Evolutionary conservation across 2,888 invertebrate species (phyloP).

Genomic region (Drosophila mimetica): DNA sequence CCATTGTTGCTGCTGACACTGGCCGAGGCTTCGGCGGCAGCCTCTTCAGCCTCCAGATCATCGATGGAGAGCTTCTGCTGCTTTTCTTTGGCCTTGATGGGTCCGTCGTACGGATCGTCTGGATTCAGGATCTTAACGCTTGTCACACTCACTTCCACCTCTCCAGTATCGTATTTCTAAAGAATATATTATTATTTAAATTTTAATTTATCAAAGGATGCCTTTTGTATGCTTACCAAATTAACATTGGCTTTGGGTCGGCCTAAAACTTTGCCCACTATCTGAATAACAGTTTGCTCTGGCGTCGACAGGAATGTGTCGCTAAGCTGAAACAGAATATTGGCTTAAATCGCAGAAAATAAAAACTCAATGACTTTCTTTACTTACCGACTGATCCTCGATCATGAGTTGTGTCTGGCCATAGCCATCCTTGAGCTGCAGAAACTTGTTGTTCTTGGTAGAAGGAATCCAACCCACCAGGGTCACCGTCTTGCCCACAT

Average conservation of each 20-base stretch:
- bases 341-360: too few relatives aligned
- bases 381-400: slow-evolving; percentile 80
- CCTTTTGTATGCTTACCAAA: slow-evolving; percentile 63
- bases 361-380: too few relatives aligned
- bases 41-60: slow-evolving; percentile 71
- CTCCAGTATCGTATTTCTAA: slow-evolving; percentile 86
- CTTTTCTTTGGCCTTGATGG: slow-evolving; percentile 81
- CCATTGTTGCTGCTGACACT: slow-evolving; percentile 51
- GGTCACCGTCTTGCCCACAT: slow-evolving; percentile 81
- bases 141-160: slow-evolving; percentile 86
- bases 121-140: slow-evolving; percentile 85
- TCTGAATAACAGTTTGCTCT: slow-evolving; percentile 81
- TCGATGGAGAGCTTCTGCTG: slow-evolving; percentile 79
- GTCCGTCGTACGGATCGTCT: slow-evolving; percentile 83
- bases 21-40: slow-evolving; percentile 36
- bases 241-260: slow-evolving; percentile 83
- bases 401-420: slow-evolving; percentile 84
- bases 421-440: slow-evolving; percentile 84
- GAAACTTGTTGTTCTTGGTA: slow-evolving; percentile 82
- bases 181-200: neutral
- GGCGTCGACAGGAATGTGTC: slow-evolving; percentile 77
- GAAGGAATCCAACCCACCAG: slow-evolving; percentile 84
- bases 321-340: slow-evolving; percentile 43
- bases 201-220: accelerated
- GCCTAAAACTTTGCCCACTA: slow-evolving; percentile 83